Conservation (phyloP, 2,888 invertebrate species). For the Acholoe squamosa region DNA sequence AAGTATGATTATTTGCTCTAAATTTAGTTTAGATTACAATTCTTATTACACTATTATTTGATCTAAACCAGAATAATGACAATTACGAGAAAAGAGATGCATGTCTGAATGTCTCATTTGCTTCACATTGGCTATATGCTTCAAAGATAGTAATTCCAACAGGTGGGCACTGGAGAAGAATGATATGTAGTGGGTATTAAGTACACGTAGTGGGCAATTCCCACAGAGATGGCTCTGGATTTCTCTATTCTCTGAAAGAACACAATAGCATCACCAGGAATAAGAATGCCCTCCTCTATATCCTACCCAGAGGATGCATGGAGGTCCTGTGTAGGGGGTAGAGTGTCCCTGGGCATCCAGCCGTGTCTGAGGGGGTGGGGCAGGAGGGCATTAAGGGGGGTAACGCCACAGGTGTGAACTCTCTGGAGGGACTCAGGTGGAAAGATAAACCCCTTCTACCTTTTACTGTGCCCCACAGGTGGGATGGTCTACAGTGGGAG, state of each 20-base stretch:
- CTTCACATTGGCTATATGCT: too few species aligned
- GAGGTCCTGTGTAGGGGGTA: neutral
- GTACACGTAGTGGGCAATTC: too few species aligned
- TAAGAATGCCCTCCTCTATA: neutral
- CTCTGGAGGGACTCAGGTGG: slow-evolving; percentile 49
- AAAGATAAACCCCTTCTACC: slow-evolving; percentile 43
- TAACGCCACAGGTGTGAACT: slow-evolving; percentile 35
- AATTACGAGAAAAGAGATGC: too few species aligned
- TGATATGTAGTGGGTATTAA: too few species aligned
- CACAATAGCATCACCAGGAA: neutral
- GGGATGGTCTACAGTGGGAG: neutral
- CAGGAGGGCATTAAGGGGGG: neutral
- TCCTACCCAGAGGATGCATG: neutral
- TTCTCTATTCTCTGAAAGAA: neutral
- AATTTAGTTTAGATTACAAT: too few species aligned
- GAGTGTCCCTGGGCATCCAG: neutral
- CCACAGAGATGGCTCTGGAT: too few species aligned
- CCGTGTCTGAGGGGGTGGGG: neutral
- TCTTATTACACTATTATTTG: too few species aligned
- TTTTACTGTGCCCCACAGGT: neutral
- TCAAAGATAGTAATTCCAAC: too few species aligned
- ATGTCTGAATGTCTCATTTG: too few species aligned
- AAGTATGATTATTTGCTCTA: too few species aligned
- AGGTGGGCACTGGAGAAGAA: too few species aligned
- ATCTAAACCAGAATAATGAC: too few species aligned